Base-by-base conservation (phyloP, 2,888 invertebrate genomes). In the Caenorhabditis sp. region DNA sequence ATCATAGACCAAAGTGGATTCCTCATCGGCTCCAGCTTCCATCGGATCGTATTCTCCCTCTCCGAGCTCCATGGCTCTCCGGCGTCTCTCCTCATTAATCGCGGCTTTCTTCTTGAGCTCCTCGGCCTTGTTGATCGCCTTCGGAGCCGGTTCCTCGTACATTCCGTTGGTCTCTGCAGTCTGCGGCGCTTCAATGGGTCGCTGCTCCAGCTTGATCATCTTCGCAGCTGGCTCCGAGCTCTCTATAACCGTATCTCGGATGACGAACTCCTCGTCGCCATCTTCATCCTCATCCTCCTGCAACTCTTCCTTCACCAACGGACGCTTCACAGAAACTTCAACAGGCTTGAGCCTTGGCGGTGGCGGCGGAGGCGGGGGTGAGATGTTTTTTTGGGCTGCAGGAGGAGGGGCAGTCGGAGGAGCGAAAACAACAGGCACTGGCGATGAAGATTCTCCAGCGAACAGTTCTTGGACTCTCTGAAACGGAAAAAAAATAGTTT, bases 31-130 rank as follows among this genome's bases (percentile, higher is more conserved):
- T 0, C 46, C 43, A 17, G 62, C 39, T 17, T 61, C 78, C 6
- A 62, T 37, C 37, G 80, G 80, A 63, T 80, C 78, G 27, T 80
- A 80, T 52, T 80, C 66, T 24, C 73, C 72, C 37, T 56, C 52
- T 56, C 75, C 59, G 4, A 59, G 11, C 27, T 45, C 53, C 37
- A 45, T 26, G 7, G 59, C 70, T 52, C 70, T 9, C 9, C 70
- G 43, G 1, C 24, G 26, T 32, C 70, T 32, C 20, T 74, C 65
- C 17, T 59, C 61, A 8, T 56, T 58, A 2, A 58, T 26, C 5
- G 52, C 66, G 11, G 27, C 50, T 27, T 61, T 70, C 26, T 50
- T 53, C 3, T 52, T 59, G 4, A 22, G 27, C 46, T 70, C 61
- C 41, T 61, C 61, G 2, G 61, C 22, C 22, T 53, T 59, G 39